Evolutionary conservation across 2,113 vertebrate species (phyloP).

Genomic region (Siniperca knerii): DNA sequence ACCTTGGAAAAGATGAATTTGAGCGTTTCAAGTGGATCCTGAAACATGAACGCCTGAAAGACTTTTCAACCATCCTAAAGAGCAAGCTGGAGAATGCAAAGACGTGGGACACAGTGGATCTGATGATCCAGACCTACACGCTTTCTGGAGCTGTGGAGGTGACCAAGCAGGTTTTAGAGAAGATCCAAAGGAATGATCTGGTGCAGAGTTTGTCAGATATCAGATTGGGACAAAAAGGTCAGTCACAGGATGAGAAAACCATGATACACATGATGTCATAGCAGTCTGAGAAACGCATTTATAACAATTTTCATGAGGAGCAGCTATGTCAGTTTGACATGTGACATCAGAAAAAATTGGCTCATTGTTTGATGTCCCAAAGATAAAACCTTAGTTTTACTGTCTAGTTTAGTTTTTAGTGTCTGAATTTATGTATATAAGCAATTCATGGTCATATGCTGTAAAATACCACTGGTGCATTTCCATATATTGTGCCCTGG

Average conservation of each 20-base stretch:
- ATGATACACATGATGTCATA: not conserved
- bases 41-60: not conserved
- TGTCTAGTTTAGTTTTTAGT: no score
- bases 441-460: no score
- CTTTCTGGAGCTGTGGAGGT: constrained; percentile 6
- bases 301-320: no score
- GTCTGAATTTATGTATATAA: no score
- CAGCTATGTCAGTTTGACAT: no score
- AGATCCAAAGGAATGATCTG: not conserved
- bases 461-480: no score
- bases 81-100: not conserved
- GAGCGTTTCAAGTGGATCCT: constrained; percentile 16
- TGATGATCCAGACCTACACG: constrained; percentile 15
- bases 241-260: not conserved
- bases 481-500: no score
- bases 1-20: not conserved
- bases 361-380: no score
- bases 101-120: constrained; percentile 16
- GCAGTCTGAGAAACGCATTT: no score
- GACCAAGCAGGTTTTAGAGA: constrained; percentile 28
- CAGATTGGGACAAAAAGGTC: constrained; percentile 13
- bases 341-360: no score
- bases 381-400: no score
- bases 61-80: not conserved
- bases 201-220: not conserved